Percentiles rank a stretch among this genome's conserved stretches.
phyloP scores from a whole-genome alignment of 2,797 vertebrate species.

The Setipinna tenuifilis region DNA sequence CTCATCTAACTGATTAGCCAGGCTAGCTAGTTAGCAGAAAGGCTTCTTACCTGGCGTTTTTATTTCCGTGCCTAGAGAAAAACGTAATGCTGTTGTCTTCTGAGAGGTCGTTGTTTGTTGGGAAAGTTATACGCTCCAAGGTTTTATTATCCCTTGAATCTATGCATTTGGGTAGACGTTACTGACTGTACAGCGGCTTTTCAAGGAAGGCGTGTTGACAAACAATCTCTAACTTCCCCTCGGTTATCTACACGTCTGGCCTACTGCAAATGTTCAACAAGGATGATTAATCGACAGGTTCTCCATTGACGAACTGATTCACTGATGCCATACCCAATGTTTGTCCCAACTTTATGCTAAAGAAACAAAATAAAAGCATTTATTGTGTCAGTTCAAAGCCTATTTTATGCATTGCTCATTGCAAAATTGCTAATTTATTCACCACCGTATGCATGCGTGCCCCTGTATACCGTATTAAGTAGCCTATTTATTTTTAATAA shows the following conservation, averaged over 20 bases:
- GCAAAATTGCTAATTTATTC: too few species aligned
- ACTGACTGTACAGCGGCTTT: not conserved
- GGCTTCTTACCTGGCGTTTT: conserved; percentile 26
- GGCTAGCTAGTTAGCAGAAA: not conserved
- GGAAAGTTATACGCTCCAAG: not conserved
- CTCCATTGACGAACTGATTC: not conserved
- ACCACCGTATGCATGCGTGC: too few species aligned
- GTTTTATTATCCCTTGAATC: not conserved
- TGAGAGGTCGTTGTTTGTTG: not conserved
- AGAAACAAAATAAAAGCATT: too few species aligned
- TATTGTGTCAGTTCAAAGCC: too few species aligned
- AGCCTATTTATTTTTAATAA: too few species aligned
- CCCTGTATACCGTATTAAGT: too few species aligned
- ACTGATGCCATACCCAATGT: not conserved
- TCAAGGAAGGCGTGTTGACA: not conserved
- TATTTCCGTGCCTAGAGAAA: not conserved
- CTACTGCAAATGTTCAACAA: not conserved
- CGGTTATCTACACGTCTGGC: not conserved
- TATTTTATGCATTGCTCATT: too few species aligned
- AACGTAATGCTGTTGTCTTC: not conserved
- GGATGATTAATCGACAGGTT: not conserved
- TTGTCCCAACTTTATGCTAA: too few species aligned
- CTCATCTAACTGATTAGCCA: not conserved
- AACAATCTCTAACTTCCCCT: not conserved
- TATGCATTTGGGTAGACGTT: not conserved